Evolutionary conservation across 2,797 vertebrate genomes (phyloP).

Genomic region (Myotis myotis): DNA sequence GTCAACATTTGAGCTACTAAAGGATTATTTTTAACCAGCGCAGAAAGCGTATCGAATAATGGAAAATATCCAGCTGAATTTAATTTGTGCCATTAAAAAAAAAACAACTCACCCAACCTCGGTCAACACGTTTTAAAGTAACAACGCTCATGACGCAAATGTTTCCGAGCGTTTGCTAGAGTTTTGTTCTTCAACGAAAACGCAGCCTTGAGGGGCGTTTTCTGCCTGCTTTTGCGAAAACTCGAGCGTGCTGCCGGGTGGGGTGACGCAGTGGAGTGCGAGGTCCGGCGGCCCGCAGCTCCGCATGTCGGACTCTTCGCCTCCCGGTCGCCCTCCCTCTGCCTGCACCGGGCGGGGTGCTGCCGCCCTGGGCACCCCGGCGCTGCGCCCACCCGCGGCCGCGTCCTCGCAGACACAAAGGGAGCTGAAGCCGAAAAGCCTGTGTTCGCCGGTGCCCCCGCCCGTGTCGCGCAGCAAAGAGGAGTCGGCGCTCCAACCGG

Average conservation of each 20-base stretch:
- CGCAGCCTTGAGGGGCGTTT: not conserved
- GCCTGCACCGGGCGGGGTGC: not conserved
- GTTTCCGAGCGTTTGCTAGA: constrained; percentile 38
- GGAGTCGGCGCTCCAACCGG: not conserved
- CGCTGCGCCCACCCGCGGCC: not conserved
- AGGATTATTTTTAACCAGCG: constrained; percentile 74
- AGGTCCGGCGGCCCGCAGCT: not conserved
- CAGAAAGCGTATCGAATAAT: constrained; percentile 66
- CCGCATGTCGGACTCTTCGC: not conserved
- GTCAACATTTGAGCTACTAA: constrained; percentile 76
- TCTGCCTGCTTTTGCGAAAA: not conserved
- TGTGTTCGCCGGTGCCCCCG: not conserved
- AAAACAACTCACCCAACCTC: constrained; percentile 31
- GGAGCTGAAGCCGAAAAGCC: not conserved
- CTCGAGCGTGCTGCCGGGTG: not conserved
- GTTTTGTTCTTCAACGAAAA: constrained; percentile 57
- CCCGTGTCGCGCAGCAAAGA: not conserved
- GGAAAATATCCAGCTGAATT: constrained; percentile 79
- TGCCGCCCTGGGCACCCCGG: rapidly evolving
- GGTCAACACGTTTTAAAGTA: constrained; percentile 62
- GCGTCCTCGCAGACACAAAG: not conserved
- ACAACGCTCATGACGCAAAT: constrained; percentile 33
- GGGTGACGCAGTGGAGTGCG: not conserved
- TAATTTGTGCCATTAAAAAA: constrained; percentile 75
- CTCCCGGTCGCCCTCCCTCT: not conserved